Evolutionary conservation across 1,140 invertebrate species (phyloP).

Genomic region (Arion vulgaris): DNA sequence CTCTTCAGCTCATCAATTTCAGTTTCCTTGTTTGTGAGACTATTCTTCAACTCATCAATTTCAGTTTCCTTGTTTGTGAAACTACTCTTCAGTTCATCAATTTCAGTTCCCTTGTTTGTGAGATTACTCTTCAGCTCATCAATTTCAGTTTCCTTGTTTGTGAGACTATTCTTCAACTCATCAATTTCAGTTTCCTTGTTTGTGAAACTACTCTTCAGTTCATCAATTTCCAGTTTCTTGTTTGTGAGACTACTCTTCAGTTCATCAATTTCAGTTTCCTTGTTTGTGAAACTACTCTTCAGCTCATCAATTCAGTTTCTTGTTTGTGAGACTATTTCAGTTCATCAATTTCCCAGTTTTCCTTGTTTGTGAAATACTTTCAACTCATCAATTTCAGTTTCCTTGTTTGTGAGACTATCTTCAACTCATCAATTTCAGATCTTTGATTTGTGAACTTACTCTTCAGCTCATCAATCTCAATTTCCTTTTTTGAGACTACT

Average conservation of each 20-base stretch:
- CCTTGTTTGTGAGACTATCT: neutral
- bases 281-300: neutral
- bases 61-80: neutral
- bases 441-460: neutral
- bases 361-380: neutral
- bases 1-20: neutral
- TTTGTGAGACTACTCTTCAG: neutral
- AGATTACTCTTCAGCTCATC: neutral
- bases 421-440: neutral
- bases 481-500: neutral
- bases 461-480: neutral
- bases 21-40: neutral
- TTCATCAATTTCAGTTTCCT: neutral
- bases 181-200: neutral
- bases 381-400: neutral
- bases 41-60: slow-evolving; percentile 29
- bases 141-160: neutral
- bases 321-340: neutral
- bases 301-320: neutral
- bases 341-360: neutral
- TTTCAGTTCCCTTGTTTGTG: neutral
- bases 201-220: neutral
- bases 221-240: neutral
- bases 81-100: neutral
- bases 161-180: neutral